These are phyloP conservation scores for Colaptes auratus DNA, from an alignment of 2,113 vertebrate genomes.

Conservation along the genomic window DNA sequence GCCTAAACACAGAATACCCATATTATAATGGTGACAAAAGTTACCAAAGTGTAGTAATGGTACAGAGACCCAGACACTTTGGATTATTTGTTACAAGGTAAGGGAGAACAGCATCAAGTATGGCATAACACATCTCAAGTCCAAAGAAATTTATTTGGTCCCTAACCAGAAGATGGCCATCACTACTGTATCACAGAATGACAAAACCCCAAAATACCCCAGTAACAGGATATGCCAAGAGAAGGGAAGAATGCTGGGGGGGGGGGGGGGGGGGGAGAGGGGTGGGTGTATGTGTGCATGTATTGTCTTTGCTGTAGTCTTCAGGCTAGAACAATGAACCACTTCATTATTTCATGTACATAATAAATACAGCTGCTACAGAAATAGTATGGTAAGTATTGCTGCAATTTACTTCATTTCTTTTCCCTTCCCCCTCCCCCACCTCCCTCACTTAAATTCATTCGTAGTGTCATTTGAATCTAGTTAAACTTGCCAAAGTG, in stretches of 20 bases:
- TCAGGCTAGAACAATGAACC: background rate
- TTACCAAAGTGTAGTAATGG: background rate
- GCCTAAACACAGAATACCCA: background rate
- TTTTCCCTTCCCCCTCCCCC: background rate
- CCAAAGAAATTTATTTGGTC: background rate
- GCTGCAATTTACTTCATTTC: background rate
- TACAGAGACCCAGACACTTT: rapidly evolving
- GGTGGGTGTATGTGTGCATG: rapidly evolving
- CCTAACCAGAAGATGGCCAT: background rate
- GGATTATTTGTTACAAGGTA: background rate
- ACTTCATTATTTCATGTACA: background rate
- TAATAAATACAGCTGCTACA: background rate
- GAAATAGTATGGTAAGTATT: background rate
- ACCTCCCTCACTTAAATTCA: background rate
- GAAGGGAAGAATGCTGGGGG: background rate
- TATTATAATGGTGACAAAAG: background rate
- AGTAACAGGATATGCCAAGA: background rate
- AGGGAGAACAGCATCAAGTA: background rate
- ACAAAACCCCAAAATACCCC: background rate
- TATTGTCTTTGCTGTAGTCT: background rate
- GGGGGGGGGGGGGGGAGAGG: too few species aligned
- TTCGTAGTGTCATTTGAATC: background rate
- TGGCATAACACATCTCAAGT: background rate
- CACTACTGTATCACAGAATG: background rate
- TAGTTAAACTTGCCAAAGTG: background rate